Conservation (phyloP, 2,888 invertebrate genomes). For the Rambutsinella grinnellia region DNA sequence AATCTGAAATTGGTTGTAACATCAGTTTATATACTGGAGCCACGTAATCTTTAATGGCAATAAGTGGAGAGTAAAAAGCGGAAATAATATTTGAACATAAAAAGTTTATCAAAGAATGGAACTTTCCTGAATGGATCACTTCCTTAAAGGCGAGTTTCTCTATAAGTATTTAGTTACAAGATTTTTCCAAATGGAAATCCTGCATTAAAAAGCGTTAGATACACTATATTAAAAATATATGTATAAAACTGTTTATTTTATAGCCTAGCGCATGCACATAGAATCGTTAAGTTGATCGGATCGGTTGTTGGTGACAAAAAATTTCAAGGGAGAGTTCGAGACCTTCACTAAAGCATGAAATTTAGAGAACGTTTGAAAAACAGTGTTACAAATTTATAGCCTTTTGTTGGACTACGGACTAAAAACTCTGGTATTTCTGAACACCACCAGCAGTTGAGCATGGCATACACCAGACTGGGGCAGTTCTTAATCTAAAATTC, state of each 20-base stretch:
- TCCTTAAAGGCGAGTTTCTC: no score
- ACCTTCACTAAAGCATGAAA: conserved; percentile 45
- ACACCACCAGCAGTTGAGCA: no score
- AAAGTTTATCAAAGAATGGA: background rate
- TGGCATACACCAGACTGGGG: background rate
- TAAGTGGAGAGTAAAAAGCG: background rate
- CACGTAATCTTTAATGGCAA: no score
- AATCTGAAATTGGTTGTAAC: no score
- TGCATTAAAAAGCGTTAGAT: no score
- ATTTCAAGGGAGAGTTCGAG: conserved; percentile 48
- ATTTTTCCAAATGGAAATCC: no score
- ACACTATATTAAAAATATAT: no score
- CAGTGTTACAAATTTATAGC: conserved; percentile 15
- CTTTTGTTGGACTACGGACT: no score
- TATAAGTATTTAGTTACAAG: no score
- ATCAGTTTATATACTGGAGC: no score
- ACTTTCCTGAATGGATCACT: background rate
- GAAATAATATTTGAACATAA: background rate
- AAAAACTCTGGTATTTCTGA: no score
- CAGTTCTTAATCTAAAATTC: conserved; percentile 1
- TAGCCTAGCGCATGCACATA: background rate
- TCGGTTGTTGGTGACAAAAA: conserved; percentile 22
- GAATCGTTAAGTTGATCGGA: background rate
- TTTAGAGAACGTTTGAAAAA: conserved; percentile 13
- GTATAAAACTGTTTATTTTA: no score